These are phyloP conservation scores for Mohoua ochrocephala DNA, from an alignment of 2,113 vertebrate species.

Conservation along the genomic window DNA sequence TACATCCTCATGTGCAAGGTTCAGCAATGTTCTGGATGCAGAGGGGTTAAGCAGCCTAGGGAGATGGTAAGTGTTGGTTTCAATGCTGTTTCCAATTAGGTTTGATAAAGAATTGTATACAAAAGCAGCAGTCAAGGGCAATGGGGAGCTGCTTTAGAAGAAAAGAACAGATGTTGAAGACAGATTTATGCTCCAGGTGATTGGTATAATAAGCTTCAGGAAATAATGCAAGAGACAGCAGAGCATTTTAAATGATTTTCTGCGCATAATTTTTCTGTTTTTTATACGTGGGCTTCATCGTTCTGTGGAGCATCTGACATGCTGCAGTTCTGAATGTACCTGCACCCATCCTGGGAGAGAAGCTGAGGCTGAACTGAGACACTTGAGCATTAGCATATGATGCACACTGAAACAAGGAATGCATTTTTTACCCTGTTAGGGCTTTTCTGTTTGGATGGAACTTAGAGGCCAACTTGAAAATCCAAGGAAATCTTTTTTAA, in stretches of 20 bases:
- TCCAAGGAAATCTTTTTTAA: not conserved
- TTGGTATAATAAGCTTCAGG: not conserved
- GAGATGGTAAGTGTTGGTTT: not conserved
- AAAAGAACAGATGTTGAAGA: conserved; percentile 11
- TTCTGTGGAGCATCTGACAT: not conserved
- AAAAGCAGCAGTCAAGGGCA: not conserved
- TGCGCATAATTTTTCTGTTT: not conserved
- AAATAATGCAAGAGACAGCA: not conserved
- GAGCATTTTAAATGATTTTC: not conserved
- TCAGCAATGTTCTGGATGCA: not conserved
- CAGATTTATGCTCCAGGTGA: conserved; percentile 45
- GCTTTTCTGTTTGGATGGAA: not conserved
- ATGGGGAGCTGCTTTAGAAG: not conserved
- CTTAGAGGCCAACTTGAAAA: not conserved
- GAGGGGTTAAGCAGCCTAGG: not conserved
- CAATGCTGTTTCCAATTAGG: conserved; percentile 18
- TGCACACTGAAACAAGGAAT: not conserved
- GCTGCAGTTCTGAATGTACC: not conserved
- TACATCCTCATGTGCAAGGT: not conserved
- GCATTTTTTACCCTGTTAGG: not conserved
- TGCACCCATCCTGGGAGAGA: not conserved
- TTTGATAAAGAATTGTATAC: not conserved
- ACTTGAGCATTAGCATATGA: not conserved
- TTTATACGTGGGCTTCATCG: not conserved
- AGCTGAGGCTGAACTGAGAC: not conserved